Evolutionary conservation across 2,113 vertebrate genomes (phyloP), one percentile per base, ranked within the genome.

Genomic region (Oreocharis arfaki): DNA sequence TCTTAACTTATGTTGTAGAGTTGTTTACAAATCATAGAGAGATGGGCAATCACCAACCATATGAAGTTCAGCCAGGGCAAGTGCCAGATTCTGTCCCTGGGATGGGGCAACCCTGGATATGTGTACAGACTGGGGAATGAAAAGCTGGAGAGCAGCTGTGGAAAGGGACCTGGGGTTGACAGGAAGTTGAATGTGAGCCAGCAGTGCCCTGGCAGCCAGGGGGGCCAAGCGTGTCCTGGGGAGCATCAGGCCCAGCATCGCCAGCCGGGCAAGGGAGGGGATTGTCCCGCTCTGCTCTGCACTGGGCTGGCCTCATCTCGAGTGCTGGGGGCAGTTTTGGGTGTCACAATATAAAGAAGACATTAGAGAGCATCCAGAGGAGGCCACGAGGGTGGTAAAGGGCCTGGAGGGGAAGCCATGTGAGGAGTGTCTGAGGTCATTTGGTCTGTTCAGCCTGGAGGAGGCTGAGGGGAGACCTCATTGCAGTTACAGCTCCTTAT

Each of bases 1-100:
- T 90, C 68, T 93, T 96, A 64, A 59, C 84, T 84, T 91, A 15
- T 0, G 7, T 53, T 95, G 84, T 80, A 96, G 92, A 95, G 88
- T 78, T 96, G 97, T 98, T 97, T 97, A 97, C 97, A 97, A 65
- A 88, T 93, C 90, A 50, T 76, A 35, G 63, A 84, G 41, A 76
- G 35, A 23, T 83, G 47, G 41, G 41, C 63, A 61, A 5, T 76
- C 49, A 42, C 41, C 63, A 42, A 27, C 35, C 33, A 16, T 52
- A 2, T 46, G 44, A 67, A 52, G 20, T 59, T 67, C 20, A 82
- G 1, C 37, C 6, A 52, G 37, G 33, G 28, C 27, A 46, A 39
- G 19, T 52, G 52, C 60, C 16, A 2, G 16, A 44, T 74, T 67
- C 37, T 74, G 52, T 23, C 6, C 52, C 37, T 67, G 60, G 33